phyloP scores from a whole-genome alignment of 2,113 vertebrate species.

The Psilopsiagon aymara region DNA sequence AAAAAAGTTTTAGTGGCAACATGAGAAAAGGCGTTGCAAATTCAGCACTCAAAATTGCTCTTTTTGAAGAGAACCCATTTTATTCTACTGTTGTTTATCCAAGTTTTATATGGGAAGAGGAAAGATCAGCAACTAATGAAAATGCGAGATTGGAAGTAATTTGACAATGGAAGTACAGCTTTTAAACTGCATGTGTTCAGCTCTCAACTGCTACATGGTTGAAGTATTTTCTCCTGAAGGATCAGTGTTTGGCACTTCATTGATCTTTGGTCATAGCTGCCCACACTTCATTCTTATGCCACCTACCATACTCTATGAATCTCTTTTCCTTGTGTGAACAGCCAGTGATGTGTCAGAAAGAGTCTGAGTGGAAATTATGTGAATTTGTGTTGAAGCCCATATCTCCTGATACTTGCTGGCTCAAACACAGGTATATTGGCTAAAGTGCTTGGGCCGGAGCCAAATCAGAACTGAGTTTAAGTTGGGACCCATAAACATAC shows the following conservation, averaged over 20 bases:
- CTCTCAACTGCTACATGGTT: background rate
- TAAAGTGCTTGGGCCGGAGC: background rate
- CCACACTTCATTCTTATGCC: background rate
- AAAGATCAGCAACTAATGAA: background rate
- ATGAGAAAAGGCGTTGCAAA: background rate
- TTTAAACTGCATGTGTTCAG: background rate
- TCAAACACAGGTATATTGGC: background rate
- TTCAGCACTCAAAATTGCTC: background rate
- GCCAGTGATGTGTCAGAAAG: background rate
- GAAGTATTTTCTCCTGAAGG: background rate
- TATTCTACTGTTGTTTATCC: background rate
- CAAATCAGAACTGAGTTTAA: background rate
- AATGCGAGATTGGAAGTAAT: background rate
- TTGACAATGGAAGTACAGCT: background rate
- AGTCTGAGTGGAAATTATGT: background rate
- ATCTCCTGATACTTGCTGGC: background rate
- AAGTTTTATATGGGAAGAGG: background rate
- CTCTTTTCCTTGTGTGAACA: background rate
- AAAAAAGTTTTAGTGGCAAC: background rate
- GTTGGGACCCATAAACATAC: rapidly evolving
- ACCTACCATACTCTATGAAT: background rate
- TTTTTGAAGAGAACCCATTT: background rate
- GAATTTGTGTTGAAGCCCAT: background rate
- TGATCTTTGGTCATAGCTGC: background rate
- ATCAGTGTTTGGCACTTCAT: background rate